Evolutionary conservation across 2,888 invertebrate genomes (phyloP), one percentile per base, ranked within the genome.

Genomic region (Meteorus cinctellus): DNA sequence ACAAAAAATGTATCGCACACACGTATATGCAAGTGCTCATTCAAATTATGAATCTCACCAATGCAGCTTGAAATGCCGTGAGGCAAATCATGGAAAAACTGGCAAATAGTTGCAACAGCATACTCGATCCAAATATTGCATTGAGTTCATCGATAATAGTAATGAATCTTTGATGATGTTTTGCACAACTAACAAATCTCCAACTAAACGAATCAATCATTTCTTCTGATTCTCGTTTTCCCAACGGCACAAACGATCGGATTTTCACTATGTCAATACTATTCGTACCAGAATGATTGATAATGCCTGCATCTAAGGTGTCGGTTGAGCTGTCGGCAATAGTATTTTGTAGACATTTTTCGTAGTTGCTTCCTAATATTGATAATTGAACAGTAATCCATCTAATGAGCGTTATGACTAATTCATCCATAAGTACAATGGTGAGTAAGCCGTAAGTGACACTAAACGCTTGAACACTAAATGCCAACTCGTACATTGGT

Each of bases 21-120:
- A 4, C 12, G 12, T 16, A 55, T 45, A 73, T 16, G 14, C 8
- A 66, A 27, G 3, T 4, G 24, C 4, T 24, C 19, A 36, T 24
- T 41, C 1, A 34, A 41, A 31, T 45, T 24, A 14, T n/a, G 16
- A 19, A 16, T 78, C 80, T 80, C 67, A 85, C 84, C 76, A 84
- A 77, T 34, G 83, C 79, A 29, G 84, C 84, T 78, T 87, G 87
- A 74, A 88, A 87, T 68, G 87, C 84, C 27, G 86, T 86, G 51
- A 88, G 77, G 76, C 88, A 88, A 79, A 88, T 86, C 72, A 86
- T 85, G 73, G 83, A 82, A 19, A 82, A 84, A 65, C 87, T 87
- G 24, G 83, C 82, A n/a, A 84, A 75, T 71, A 88, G 77, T 78
- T 88, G 88, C 24, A 82, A 81, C 75, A 87, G 75, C 81, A 85